Evolutionary conservation across 2,797 vertebrate genomes (phyloP).

Genomic region (Diplodus sargus): DNA sequence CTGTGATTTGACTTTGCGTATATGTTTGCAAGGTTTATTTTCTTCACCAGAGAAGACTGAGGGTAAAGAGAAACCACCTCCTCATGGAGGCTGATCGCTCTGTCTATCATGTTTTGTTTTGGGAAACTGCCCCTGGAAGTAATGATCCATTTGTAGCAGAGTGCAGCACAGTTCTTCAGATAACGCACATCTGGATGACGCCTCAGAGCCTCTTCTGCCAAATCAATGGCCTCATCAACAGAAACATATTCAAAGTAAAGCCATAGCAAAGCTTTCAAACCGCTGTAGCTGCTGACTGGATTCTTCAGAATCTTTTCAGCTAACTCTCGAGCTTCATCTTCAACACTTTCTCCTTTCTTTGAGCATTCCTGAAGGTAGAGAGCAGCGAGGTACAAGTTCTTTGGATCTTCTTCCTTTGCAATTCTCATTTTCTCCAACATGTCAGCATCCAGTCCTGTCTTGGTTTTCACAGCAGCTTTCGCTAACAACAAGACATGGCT

Average conservation of each 20-base stretch:
- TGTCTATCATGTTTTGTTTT: no score
- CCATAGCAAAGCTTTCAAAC: slow-evolving; percentile 51
- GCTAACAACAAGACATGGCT: not conserved
- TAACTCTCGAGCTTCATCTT: not conserved
- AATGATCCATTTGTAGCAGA: slow-evolving; percentile 1
- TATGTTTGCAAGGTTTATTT: no score
- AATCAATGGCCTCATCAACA: slow-evolving; percentile 25
- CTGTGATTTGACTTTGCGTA: no score
- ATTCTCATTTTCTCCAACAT: no score
- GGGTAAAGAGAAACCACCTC: no score
- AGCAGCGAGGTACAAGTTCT: no score
- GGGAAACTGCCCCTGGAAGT: no score
- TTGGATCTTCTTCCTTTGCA: no score
- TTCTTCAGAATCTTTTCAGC: not conserved
- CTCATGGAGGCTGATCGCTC: no score
- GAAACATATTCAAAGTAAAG: slow-evolving; percentile 20
- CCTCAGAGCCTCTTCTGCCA: slow-evolving; percentile 59
- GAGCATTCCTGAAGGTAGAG: slow-evolving; percentile 18
- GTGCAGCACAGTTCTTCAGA: slow-evolving; percentile 57
- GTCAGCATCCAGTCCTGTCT: no score
- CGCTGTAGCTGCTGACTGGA: slow-evolving; percentile 37
- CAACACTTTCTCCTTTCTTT: not conserved
- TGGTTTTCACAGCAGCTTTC: no score
- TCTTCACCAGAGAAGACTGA: no score
- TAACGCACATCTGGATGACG: slow-evolving; percentile 57